Base-by-base conservation (phyloP, 2,888 invertebrate genomes). In the Achlya flavicornis region DNA sequence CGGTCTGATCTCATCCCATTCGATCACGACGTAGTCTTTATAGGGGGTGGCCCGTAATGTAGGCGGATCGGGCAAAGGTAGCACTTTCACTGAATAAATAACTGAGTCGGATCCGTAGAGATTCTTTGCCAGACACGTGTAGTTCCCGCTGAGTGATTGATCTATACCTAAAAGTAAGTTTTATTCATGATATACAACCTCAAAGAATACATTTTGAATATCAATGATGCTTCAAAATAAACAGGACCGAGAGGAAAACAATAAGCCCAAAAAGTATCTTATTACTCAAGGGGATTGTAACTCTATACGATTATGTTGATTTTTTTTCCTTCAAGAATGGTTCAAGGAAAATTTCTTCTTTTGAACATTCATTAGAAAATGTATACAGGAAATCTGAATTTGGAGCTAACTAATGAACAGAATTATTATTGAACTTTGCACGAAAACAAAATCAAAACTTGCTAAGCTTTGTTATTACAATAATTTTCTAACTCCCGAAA, bases 51-150 rank as follows among this genome's bases (percentile, higher is more conserved):
- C 91, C 77, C 96, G 95, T 68, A 97, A 88, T 26, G 91, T 90
- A 1, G 97, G 97, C 3, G 96, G 94, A 65, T 94, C 94, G 0
- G 97, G 97, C 38, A 97, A 93, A 66, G 97, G 96, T 78, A 97
- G 94, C 0, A 98, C 97, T 78, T 95, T 95, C 33, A 98, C 94
- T 8, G 96, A 95, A 82, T 97, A 97, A 10, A 96, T 95, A 61
- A 98, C 96, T 62, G 97, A 96, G 84, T 98, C 98, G 61, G 96
- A 96, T 0, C 98, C 98, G 81, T 97, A 97, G 7, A 96, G 94
- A 88, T 98, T 98, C 83, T 96, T 96, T 4, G 96, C 97, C 61
- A 96, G 92, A 77, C 97, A 97, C 0, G 96, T 96, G 88, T 97
- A 97, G 92, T 97, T 97, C 33, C 97, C 97, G 69, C 96, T 96